Conservation (phyloP, 2,888 invertebrate species). For the Eupithecia tripunctaria region DNA sequence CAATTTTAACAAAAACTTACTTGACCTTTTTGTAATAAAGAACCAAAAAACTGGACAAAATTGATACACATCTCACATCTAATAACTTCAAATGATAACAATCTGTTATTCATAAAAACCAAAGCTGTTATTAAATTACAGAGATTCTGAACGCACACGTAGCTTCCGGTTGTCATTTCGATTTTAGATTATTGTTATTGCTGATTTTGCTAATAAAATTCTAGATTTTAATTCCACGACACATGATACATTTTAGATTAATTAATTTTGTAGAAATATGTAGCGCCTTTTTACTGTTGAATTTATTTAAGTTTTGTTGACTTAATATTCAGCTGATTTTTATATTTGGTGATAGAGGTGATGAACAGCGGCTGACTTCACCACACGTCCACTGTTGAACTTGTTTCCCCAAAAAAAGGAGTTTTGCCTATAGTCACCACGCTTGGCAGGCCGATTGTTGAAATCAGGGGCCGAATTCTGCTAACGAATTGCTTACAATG, state of each 20-base stretch:
- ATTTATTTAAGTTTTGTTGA: background rate
- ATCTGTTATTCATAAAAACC: slow-evolving; percentile 8
- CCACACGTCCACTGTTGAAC: too few relatives aligned
- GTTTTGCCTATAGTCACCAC: too few relatives aligned
- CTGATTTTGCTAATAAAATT: slow-evolving; percentile 10
- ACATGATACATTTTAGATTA: slow-evolving; percentile 2
- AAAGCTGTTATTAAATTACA: slow-evolving; percentile 56
- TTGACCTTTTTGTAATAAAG: background rate
- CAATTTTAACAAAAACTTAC: background rate
- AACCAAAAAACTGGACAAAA: background rate
- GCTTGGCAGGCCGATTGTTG: too few relatives aligned
- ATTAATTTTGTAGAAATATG: slow-evolving; percentile 3
- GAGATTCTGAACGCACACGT: slow-evolving; percentile 71
- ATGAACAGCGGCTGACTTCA: too few relatives aligned
- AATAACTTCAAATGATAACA: slow-evolving; percentile 6
- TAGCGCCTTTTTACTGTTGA: background rate
- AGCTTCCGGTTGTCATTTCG: slow-evolving; percentile 60
- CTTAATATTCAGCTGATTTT: too few relatives aligned
- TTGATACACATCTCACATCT: slow-evolving; percentile 6
- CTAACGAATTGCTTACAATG: too few relatives aligned
- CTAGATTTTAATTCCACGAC: background rate
- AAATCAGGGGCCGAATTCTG: too few relatives aligned
- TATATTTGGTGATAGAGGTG: too few relatives aligned
- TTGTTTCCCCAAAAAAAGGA: too few relatives aligned
- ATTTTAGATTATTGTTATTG: slow-evolving; percentile 19